These are phyloP conservation scores for Oophaga pumilio DNA, from an alignment of 2,113 vertebrate species.

Conservation along the genomic window DNA sequence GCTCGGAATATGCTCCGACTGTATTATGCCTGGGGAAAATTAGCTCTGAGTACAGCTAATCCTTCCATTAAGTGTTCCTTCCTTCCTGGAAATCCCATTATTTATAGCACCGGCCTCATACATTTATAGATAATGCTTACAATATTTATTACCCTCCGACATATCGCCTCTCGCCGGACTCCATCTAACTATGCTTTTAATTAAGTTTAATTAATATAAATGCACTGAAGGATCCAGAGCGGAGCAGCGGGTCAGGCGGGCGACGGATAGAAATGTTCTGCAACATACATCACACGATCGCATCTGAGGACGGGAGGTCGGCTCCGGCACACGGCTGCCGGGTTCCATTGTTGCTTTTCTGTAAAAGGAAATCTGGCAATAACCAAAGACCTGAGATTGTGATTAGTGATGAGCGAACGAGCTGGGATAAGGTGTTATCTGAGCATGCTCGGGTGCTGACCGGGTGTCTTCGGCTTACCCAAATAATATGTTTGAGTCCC, in stretches of 20 bases:
- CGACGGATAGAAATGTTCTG: constrained; percentile 10
- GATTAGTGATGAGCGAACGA: too few relatives aligned
- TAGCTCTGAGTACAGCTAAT: constrained; percentile 49
- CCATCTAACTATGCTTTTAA: constrained; percentile 24
- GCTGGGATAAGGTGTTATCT: too few relatives aligned
- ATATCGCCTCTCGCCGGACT: constrained; percentile 32
- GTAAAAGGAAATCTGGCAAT: background rate
- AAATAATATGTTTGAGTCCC: too few relatives aligned
- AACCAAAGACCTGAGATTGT: too few relatives aligned
- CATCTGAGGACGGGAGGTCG: too few relatives aligned
- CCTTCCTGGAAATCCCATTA: constrained; percentile 52
- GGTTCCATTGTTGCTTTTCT: too few relatives aligned
- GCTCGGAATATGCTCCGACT: constrained; percentile 30
- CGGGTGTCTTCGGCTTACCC: too few relatives aligned
- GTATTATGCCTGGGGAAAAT: constrained; percentile 46
- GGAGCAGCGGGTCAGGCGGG: background rate
- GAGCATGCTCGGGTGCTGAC: too few relatives aligned
- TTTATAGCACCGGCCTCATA: constrained; percentile 44
- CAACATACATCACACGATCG: background rate
- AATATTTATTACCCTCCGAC: constrained; percentile 44
- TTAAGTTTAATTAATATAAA: constrained; percentile 51
- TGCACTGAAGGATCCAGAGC: constrained; percentile 18
- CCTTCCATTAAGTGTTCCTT: constrained; percentile 54
- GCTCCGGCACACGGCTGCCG: too few relatives aligned
- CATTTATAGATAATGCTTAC: constrained; percentile 54